These are phyloP conservation scores for Pollimyrus isidori DNA, from an alignment of 2,113 vertebrate genomes.

Conservation along the genomic window DNA sequence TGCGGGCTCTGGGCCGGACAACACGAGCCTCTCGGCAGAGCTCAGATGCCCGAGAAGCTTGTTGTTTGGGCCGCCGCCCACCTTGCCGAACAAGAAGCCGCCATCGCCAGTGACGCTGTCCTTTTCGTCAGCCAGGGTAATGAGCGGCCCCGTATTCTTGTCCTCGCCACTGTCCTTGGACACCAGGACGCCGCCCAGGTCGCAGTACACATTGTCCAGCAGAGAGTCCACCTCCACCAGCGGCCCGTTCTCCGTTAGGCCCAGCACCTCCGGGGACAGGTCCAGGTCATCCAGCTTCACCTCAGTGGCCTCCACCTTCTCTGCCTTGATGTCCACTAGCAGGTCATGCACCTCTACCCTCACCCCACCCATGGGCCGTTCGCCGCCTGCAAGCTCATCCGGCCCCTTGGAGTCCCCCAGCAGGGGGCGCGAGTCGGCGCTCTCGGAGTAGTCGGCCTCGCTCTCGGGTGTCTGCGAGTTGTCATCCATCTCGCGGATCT, in stretches of 20 bases:
- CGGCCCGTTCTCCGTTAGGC: slow-evolving; percentile 81
- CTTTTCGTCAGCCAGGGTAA: slow-evolving; percentile 93
- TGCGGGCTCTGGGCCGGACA: background rate
- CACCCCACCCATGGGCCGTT: slow-evolving; percentile 62
- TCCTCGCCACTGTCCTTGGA: slow-evolving; percentile 73
- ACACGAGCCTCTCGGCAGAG: slow-evolving; percentile 59
- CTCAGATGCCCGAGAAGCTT: slow-evolving; percentile 89
- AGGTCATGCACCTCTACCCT: slow-evolving; percentile 95
- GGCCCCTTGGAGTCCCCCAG: slow-evolving; percentile 81
- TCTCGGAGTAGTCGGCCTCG: slow-evolving; percentile 86
- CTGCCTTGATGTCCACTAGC: slow-evolving; percentile 89
- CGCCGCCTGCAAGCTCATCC: slow-evolving; percentile 49
- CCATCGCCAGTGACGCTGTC: slow-evolving; percentile 81
- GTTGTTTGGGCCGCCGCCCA: slow-evolving; percentile 41
- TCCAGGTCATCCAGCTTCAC: slow-evolving; percentile 97
- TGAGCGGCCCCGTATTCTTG: slow-evolving; percentile 68
- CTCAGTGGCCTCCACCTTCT: slow-evolving; percentile 97
- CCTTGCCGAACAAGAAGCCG: slow-evolving; percentile 91
- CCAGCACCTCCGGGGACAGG: slow-evolving; percentile 86
- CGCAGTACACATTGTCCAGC: slow-evolving; percentile 87
- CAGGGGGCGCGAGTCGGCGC: slow-evolving; percentile 73
- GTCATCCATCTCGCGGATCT: slow-evolving; percentile 87
- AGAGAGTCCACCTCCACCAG: slow-evolving; percentile 92
- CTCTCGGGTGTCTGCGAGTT: slow-evolving; percentile 94
- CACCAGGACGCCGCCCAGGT: slow-evolving; percentile 62